These are phyloP conservation scores for Columba livia DNA, from an alignment of 2,113 vertebrate species.

Conservation along the genomic window DNA sequence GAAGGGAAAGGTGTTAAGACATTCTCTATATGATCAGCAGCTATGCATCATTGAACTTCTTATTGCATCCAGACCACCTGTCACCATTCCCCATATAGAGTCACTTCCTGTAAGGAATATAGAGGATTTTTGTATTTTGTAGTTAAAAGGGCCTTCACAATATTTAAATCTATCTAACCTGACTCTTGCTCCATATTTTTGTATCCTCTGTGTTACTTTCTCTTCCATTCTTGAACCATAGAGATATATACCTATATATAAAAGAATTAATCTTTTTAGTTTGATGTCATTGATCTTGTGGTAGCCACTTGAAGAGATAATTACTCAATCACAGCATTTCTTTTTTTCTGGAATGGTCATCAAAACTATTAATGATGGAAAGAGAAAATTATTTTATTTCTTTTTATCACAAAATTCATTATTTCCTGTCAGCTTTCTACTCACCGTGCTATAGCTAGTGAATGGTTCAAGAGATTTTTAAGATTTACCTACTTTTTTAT, in stretches of 20 bases:
- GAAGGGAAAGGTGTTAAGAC: background rate
- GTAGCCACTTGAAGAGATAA: background rate
- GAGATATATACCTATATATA: background rate
- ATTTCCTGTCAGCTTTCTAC: background rate
- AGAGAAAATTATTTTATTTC: background rate
- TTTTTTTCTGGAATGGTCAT: background rate
- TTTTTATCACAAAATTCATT: background rate
- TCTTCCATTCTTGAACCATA: background rate
- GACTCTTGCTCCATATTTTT: background rate
- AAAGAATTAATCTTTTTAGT: background rate
- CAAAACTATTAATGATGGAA: background rate
- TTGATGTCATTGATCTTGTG: background rate
- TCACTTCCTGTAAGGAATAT: background rate
- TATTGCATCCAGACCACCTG: background rate
- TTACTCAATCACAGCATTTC: background rate
- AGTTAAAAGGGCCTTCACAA: background rate
- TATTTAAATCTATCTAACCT: background rate
- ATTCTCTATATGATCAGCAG: background rate
- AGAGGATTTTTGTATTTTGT: background rate
- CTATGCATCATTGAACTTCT: background rate
- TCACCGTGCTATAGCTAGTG: background rate
- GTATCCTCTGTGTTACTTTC: background rate
- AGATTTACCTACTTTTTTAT: background rate
- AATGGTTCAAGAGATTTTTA: background rate
- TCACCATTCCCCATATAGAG: background rate